Conservation (phyloP, 2,113 vertebrate genomes). For the Orcinus orca region DNA sequence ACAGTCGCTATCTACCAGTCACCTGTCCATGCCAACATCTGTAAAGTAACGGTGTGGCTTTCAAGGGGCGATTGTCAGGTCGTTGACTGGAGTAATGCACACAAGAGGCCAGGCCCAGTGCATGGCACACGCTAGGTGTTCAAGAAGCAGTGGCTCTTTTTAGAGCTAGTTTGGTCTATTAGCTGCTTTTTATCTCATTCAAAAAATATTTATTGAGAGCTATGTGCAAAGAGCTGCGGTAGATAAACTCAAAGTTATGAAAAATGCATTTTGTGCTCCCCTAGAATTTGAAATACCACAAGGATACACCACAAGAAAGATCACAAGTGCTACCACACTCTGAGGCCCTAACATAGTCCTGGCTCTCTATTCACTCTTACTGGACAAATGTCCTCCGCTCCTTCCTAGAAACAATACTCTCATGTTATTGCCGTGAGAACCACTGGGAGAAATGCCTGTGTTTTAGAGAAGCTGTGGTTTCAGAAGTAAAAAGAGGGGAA, state of each 20-base stretch:
- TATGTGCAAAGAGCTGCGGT: not conserved
- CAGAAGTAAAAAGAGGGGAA: not conserved
- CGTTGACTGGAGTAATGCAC: not conserved
- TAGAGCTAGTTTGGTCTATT: not conserved
- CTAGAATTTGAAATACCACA: not conserved
- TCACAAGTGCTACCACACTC: not conserved
- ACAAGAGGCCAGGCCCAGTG: not conserved
- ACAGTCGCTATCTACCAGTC: not conserved
- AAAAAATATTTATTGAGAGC: not conserved
- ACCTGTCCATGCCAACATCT: not conserved
- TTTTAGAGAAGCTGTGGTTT: slow-evolving; percentile 37
- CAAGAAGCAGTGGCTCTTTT: not conserved
- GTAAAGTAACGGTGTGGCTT: not conserved
- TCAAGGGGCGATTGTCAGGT: not conserved
- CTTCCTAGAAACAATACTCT: not conserved
- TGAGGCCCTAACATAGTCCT: not conserved
- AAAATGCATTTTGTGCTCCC: not conserved
- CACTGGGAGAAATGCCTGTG: not conserved
- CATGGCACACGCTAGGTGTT: not conserved
- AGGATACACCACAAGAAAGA: not conserved
- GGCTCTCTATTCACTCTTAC: not conserved
- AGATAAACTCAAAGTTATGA: not conserved
- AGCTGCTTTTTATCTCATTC: not conserved
- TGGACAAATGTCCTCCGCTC: not conserved
- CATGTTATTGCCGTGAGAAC: not conserved